These are phyloP conservation scores for Desmophyllum pertusum DNA, from an alignment of 92 coral and sea anemone genomes.

Conservation along the genomic window DNA sequence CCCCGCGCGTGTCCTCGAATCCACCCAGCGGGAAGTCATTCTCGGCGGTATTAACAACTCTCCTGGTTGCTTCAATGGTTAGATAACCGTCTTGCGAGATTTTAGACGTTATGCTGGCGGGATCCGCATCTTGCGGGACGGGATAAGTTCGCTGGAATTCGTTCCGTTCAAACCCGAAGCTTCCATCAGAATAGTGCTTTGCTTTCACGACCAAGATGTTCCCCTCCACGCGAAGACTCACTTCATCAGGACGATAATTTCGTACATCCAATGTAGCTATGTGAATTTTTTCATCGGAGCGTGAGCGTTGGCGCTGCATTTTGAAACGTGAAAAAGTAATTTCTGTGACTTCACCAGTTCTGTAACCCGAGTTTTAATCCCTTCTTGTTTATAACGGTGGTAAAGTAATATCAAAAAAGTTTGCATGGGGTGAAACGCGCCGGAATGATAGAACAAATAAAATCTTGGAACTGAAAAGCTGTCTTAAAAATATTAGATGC, in stretches of 20 bases:
- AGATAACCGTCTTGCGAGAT: conserved; percentile 90
- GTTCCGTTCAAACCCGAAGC: conserved; percentile 85
- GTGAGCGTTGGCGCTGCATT: conserved; percentile 43
- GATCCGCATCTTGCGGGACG: conserved; percentile 86
- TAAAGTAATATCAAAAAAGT: background rate
- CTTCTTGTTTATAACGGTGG: background rate
- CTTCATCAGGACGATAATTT: conserved; percentile 92
- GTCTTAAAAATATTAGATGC: background rate
- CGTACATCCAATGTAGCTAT: conserved; percentile 89
- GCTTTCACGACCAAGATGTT: conserved; percentile 81
- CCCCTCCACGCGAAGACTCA: conserved; percentile 87
- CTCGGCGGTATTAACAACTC: conserved; percentile 39
- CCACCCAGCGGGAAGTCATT: conserved; percentile 64
- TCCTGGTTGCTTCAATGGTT: conserved; percentile 80
- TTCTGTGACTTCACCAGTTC: background rate
- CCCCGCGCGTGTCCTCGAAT: conserved; percentile 73
- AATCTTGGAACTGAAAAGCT: background rate
- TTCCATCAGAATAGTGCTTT: conserved; percentile 87
- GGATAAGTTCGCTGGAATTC: conserved; percentile 90
- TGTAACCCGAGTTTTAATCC: background rate
- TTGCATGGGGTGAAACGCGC: conserved; percentile 31
- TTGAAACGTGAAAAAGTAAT: background rate
- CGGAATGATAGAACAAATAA: background rate
- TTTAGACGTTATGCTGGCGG: conserved; percentile 79
- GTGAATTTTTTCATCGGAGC: conserved; percentile 55